Conservation (phyloP, 2,797 vertebrate genomes). For the Florisuga fusca region DNA sequence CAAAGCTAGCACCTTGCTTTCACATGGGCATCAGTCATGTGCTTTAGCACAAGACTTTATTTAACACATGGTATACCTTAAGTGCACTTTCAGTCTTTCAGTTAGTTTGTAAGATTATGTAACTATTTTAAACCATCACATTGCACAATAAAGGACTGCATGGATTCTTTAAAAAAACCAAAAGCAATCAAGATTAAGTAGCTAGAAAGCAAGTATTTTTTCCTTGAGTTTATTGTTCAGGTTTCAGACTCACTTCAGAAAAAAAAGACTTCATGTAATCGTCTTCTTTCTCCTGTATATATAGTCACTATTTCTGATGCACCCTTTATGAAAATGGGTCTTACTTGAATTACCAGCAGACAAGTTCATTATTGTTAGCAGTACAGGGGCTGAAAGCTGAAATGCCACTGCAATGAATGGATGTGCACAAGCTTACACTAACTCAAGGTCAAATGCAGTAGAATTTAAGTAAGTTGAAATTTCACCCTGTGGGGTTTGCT, state of each 20-base stretch:
- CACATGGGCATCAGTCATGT: background rate
- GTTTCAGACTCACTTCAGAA: background rate
- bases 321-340: background rate
- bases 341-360: background rate
- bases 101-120: background rate
- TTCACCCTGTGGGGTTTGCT: background rate
- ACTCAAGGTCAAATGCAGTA: conserved; percentile 13
- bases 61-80: background rate
- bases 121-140: background rate
- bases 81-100: background rate
- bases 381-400: background rate
- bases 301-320: background rate
- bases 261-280: background rate
- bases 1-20: background rate
- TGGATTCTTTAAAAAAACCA: background rate
- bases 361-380: background rate
- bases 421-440: background rate
- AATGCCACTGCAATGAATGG: background rate
- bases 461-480: background rate
- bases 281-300: background rate
- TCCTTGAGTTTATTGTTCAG: background rate
- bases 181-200: background rate
- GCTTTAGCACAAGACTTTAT: background rate
- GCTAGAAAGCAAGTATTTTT: background rate
- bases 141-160: background rate